These are phyloP conservation scores for Accipiter virgatus DNA, from an alignment of 2,113 vertebrate species.

Conservation along the genomic window DNA sequence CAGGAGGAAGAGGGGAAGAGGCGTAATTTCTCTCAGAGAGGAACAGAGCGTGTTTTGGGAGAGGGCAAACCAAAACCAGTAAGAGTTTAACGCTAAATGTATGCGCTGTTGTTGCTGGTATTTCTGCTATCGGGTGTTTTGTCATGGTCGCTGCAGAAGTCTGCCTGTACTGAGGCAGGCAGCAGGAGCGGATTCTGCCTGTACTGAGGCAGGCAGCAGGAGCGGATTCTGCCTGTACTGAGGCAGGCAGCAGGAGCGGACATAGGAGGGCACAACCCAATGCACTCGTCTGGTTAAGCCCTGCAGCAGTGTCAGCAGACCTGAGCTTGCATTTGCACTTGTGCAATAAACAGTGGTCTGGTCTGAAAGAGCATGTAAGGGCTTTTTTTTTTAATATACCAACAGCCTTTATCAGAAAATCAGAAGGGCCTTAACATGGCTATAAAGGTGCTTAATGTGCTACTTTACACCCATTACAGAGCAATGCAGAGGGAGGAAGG, in stretches of 20 bases:
- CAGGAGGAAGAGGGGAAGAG: not conserved
- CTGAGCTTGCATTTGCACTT: not conserved
- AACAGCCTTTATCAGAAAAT: not conserved
- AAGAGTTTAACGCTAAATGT: not conserved
- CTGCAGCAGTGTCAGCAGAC: not conserved
- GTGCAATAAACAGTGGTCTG: not conserved
- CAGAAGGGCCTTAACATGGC: not conserved
- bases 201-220: not conserved
- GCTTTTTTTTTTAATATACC: not conserved
- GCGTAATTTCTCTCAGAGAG: not conserved
- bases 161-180: not conserved
- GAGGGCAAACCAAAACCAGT: not conserved
- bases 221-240: not conserved
- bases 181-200: not conserved
- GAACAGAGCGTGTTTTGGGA: not conserved
- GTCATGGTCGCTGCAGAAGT: fast-evolving
- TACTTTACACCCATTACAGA: not conserved
- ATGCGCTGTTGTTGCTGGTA: not conserved
- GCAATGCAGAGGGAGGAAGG: not conserved
- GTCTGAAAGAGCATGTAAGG: not conserved
- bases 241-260: not conserved
- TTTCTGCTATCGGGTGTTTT: not conserved
- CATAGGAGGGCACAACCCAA: not conserved
- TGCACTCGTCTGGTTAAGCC: not conserved
- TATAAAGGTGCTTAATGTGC: not conserved